phyloP scores from a whole-genome alignment of 1,140 invertebrate genomes.

The Zaprionus inermis region DNA sequence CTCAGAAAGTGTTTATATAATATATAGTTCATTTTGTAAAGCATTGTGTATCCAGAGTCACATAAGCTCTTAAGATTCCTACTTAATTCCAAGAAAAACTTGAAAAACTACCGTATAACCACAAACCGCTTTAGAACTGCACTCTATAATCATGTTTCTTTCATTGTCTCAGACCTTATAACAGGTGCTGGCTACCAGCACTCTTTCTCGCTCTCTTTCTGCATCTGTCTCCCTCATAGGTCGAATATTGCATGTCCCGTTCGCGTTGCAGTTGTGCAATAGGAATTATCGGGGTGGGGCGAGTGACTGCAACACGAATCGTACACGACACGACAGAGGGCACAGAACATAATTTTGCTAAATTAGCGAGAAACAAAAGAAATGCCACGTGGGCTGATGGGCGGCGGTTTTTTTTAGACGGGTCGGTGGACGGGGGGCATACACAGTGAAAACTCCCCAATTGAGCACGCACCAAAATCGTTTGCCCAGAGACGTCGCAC shows the following conservation, averaged over 20 bases:
- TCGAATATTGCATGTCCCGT: constrained; percentile 68
- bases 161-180: not conserved
- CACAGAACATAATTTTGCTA: constrained; percentile 82
- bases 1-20: not conserved
- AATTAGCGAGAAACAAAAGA: constrained; percentile 83
- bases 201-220: not conserved
- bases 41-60: not conserved
- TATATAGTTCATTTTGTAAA: not conserved
- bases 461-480: constrained; percentile 83
- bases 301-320: constrained; percentile 60
- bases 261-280: constrained; percentile 70
- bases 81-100: not conserved
- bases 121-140: not conserved
- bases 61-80: not conserved
- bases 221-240: constrained; percentile 11
- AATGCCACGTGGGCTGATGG: constrained; percentile 49
- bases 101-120: not conserved
- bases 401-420: constrained; percentile 2
- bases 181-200: not conserved
- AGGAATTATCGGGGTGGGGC: constrained; percentile 17
- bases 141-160: constrained; percentile 4
- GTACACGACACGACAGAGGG: constrained; percentile 65
- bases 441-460: constrained; percentile 73
- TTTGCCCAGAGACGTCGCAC: constrained; percentile 51
- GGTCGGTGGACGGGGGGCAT: constrained; percentile 3